phyloP scores from a whole-genome alignment of 1,140 invertebrate genomes.

The Hycleus phaleratus region DNA sequence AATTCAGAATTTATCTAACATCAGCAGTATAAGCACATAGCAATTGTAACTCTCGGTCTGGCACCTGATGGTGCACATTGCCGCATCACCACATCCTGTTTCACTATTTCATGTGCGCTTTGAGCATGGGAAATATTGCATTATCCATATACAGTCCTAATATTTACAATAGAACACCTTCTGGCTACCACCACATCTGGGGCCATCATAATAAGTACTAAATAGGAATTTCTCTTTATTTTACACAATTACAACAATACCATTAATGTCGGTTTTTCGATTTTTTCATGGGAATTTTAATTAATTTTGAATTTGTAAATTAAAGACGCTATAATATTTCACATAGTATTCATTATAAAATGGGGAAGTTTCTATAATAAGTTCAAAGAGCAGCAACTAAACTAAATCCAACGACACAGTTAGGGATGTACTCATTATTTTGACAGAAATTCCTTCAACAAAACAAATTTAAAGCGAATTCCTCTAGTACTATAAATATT shows the following conservation, averaged over 20 bases:
- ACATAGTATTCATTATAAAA: too few relatives aligned
- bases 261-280: too few relatives aligned
- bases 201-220: conserved; percentile 22
- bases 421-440: conserved; percentile 13
- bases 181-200: conserved; percentile 27
- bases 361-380: too few relatives aligned
- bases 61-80: conserved; percentile 34
- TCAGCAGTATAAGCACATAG: conserved; percentile 34
- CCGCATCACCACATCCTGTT: conserved; percentile 31
- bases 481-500: not conserved
- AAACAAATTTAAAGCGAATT: conserved; percentile 7
- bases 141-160: conserved; percentile 29
- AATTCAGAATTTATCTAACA: conserved; percentile 22
- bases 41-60: conserved; percentile 35
- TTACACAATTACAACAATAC: too few relatives aligned
- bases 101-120: conserved; percentile 29
- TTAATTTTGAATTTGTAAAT: too few relatives aligned
- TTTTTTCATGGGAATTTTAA: too few relatives aligned
- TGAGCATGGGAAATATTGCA: conserved; percentile 34
- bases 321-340: too few relatives aligned
- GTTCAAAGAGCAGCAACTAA: conserved; percentile 5
- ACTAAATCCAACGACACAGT: conserved; percentile 11
- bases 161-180: conserved; percentile 30
- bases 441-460: conserved; percentile 4
- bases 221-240: too few relatives aligned